These are phyloP conservation scores for Proterorhinus semilunaris DNA, from an alignment of 2,113 vertebrate species.

Conservation along the genomic window DNA sequence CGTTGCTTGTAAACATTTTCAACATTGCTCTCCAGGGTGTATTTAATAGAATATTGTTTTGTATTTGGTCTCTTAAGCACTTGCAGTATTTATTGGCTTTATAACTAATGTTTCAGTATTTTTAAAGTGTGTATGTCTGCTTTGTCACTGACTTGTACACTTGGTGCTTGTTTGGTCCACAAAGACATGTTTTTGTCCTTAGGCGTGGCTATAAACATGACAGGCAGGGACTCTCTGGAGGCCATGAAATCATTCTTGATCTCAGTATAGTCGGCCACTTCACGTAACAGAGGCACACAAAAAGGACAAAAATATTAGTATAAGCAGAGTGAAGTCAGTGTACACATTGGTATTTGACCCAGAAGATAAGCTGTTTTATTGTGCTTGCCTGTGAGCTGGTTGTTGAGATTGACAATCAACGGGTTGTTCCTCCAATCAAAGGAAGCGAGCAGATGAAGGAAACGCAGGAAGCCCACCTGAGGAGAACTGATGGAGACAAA, in stretches of 20 bases:
- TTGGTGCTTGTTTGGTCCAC: slow-evolving; percentile 88
- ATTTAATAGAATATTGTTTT: not conserved
- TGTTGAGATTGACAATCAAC: slow-evolving; percentile 89
- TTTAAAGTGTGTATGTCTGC: slow-evolving; percentile 1
- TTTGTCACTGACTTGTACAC: slow-evolving; percentile 80
- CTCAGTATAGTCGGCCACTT: slow-evolving; percentile 84
- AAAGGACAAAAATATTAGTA: slow-evolving; percentile 43
- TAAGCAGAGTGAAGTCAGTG: slow-evolving; percentile 43
- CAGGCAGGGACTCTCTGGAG: slow-evolving; percentile 80
- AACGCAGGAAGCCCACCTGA: slow-evolving; percentile 92
- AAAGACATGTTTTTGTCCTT: slow-evolving; percentile 85
- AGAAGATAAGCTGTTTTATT: slow-evolving; percentile 9
- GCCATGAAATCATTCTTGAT: slow-evolving; percentile 87
- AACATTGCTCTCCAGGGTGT: not conserved
- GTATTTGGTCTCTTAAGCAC: not conserved
- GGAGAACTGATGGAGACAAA: slow-evolving; percentile 79
- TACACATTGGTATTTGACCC: slow-evolving; percentile 39
- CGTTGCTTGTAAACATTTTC: slow-evolving; percentile 54
- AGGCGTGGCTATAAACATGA: slow-evolving; percentile 92
- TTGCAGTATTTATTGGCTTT: slow-evolving; percentile 5
- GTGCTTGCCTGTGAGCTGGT: slow-evolving; percentile 83
- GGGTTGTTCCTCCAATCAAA: slow-evolving; percentile 97
- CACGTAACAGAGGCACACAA: slow-evolving; percentile 50
- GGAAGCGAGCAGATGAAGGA: slow-evolving; percentile 86
- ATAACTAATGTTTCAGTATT: slow-evolving; percentile 22